Evolutionary conservation across 2,113 vertebrate species (phyloP).

Genomic region (Anguilla rostrata): DNA sequence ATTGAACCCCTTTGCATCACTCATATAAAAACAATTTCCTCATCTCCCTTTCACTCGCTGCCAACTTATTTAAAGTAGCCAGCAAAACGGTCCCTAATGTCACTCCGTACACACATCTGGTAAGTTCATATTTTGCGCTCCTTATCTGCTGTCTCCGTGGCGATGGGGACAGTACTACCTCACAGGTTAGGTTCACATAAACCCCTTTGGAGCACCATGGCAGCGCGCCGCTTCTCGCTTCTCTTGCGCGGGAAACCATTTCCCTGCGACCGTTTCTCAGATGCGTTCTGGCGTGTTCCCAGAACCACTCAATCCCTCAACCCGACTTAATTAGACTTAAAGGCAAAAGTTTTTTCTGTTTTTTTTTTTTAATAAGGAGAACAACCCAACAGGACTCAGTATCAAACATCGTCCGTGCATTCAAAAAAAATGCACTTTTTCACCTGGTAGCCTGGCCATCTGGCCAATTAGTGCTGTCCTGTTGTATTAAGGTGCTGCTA

Average conservation of each 20-base stretch:
- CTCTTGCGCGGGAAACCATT: background rate
- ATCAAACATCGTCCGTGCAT: no score
- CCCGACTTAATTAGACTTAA: no score
- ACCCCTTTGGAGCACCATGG: background rate
- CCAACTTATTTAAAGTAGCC: background rate
- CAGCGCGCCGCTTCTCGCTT: background rate
- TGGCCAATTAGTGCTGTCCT: background rate
- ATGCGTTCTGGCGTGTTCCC: no score
- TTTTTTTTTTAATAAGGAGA: no score
- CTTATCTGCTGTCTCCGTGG: background rate
- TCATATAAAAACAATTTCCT: no score
- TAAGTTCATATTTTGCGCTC: background rate
- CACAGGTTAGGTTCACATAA: background rate
- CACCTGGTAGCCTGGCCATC: no score
- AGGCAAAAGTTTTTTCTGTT: no score
- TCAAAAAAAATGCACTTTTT: no score
- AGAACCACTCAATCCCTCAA: no score
- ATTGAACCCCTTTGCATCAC: no score
- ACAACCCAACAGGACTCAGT: no score
- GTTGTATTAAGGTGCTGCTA: background rate
- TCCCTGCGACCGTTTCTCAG: no score
- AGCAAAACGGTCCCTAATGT: background rate
- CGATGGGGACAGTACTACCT: background rate
- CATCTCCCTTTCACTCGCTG: background rate
- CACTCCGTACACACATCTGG: background rate